Evolutionary conservation across 35 echinoderm and acorn worm genomes (phyloP), one percentile per base, ranked within the genome.

Genomic region (Anneissia japonica): DNA sequence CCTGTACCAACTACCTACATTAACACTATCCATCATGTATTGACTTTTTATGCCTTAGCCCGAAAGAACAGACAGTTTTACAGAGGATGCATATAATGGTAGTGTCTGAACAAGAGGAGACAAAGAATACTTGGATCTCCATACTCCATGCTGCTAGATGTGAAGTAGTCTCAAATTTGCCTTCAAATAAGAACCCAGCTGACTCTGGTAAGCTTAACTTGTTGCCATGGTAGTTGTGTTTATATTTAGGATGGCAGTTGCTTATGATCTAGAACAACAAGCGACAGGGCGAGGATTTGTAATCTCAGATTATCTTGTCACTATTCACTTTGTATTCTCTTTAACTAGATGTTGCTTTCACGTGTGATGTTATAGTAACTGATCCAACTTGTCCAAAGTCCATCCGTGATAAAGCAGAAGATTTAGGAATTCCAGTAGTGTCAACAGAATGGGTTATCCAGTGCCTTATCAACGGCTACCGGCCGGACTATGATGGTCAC

Each of bases 381-480:
- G 95, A 97, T 74, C 78, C 84, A 14, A 83, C 91, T 19, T 97
- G 95, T 74, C 91, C 95, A 37, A 81, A 51, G 35, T 64, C 80
- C n/a, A 84, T 97, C 32, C 85, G 91, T 9, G 46, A 80, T 34
- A 46, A 77, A 32, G 91, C 88, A 17, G 39, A 84, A 38, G 23
- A 77, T 11, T 83, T 97, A 9, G 73, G 32, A 28, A 86, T 97
- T 5, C 91, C 95, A 0, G 78, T 93, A 13, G 95, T 97, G 3
- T 93, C 91, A 30, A 64, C 51, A 4, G 91, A 97, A 55, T 97
- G 95, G 95, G 81, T 93, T 23, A 91, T 93, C 17, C 95, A 97
- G 77, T 91, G 88, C 37, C 85, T 97, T 19, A 97, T 97, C 37
- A 97, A 91, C 74, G 91, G 95, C 1, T 76, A 45, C 32, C 79